Evolutionary conservation across 1,140 invertebrate genomes (phyloP).

Genomic region (Bombyx mori): DNA sequence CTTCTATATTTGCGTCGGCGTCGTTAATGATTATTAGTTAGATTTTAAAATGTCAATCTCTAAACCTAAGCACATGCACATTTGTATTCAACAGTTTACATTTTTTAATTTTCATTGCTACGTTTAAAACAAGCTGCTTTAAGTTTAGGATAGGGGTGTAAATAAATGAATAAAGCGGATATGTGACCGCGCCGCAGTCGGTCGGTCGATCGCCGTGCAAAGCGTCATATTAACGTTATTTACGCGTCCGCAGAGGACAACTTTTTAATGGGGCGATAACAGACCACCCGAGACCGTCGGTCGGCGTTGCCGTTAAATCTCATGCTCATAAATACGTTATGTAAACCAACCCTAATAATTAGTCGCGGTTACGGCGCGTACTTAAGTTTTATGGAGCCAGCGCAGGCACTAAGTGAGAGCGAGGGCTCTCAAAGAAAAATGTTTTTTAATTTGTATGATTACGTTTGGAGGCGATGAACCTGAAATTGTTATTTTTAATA

Average conservation of each 20-base stretch:
- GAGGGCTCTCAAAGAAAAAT: constrained; percentile 54
- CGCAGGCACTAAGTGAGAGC: constrained; percentile 43
- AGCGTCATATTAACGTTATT: constrained; percentile 51
- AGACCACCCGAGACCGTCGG: constrained; percentile 56
- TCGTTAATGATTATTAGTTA: too few relatives aligned
- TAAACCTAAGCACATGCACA: too few relatives aligned
- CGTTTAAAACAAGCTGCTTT: too few relatives aligned
- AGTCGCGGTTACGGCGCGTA: constrained; percentile 64
- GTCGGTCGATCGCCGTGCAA: constrained; percentile 15
- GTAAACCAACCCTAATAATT: constrained; percentile 70
- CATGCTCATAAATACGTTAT: constrained; percentile 68
- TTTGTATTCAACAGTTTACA: too few relatives aligned
- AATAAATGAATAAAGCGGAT: too few relatives aligned
- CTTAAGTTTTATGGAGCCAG: constrained; percentile 63
- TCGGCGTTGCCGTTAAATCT: constrained; percentile 55
- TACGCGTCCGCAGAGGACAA: constrained; percentile 58
- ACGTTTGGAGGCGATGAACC: constrained; percentile 50
- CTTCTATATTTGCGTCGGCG: too few relatives aligned
- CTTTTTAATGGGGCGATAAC: constrained; percentile 68
- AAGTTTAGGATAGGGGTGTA: too few relatives aligned
- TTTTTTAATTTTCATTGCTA: too few relatives aligned
- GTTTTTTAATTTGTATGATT: constrained; percentile 63
- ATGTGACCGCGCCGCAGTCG: background rate
- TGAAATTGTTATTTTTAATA: constrained; percentile 65
- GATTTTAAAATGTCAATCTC: too few relatives aligned